Conservation (phyloP, 2,888 invertebrate genomes). For the Monochamus alternatus region DNA sequence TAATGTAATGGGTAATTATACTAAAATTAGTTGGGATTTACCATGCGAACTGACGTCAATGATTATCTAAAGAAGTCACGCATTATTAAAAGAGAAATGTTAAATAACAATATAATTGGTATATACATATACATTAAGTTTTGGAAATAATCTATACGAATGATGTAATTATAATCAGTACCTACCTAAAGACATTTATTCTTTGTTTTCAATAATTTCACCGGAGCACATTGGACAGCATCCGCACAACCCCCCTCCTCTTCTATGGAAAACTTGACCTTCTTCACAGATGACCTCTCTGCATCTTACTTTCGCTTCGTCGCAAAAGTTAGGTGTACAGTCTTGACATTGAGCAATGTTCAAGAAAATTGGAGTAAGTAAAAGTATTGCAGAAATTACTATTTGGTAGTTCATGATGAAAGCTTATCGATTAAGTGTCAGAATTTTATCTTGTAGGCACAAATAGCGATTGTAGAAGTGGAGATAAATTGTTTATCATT, state of each 20-base stretch:
- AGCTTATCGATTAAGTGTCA: neutral
- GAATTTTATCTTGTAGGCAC: neutral
- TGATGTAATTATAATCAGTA: no score
- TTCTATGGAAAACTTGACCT: neutral
- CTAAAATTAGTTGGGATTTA: no score
- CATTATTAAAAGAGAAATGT: no score
- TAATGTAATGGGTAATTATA: no score
- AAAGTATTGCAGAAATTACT: neutral
- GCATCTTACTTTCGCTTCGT: constrained; percentile 13
- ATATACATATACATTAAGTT: no score
- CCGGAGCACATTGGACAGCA: constrained; percentile 3
- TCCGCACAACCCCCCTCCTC: constrained; percentile 4
- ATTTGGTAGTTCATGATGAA: neutral
- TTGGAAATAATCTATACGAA: no score
- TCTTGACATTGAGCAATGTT: neutral
- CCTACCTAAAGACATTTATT: neutral
- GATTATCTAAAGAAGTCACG: no score
- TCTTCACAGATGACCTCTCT: neutral
- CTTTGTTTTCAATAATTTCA: neutral
- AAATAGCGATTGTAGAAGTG: neutral
- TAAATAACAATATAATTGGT: no score
- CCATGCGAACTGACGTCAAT: no score
- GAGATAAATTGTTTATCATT: no score
- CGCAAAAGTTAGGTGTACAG: constrained; percentile 10
- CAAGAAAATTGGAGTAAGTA: constrained; percentile 3